Base-by-base conservation (phyloP, 2,888 invertebrate genomes). In the Athripsodes cinereus region DNA sequence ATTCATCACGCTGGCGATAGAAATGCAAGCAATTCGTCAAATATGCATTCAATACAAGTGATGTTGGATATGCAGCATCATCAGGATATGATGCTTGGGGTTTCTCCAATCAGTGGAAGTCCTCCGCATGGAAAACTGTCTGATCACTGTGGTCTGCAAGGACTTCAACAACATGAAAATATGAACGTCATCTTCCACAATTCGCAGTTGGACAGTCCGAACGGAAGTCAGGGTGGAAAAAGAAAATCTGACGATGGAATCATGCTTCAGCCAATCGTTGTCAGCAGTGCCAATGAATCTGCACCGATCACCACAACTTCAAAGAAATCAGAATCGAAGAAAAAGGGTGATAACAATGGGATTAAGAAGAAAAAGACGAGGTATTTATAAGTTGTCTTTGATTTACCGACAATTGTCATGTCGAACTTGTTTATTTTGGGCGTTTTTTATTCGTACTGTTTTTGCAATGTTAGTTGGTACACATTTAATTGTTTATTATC, bases 331-430 rank as follows among this genome's bases (percentile, higher is more conserved):
- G 89, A 88, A 68, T 87, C 85, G 56, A 87, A 87, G 72, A 90
- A 92, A 74, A 91, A 91, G 72, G 83, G 81, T 66, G 90, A 90
- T 70, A 90, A 88, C 67, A 91, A 89, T 70, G 90, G 90, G 51
- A 89, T 91, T 35, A 93, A 93, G 72, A 93, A 93, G 76, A 93
- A 93, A 75, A 93, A 93, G 77, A 93, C 93, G 55, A 89, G 93
- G 93, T 92, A 72, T n/a, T n/a, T n/a, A n/a, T n/a, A n/a, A n/a
- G n/a, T n/a, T n/a, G n/a, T n/a, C n/a, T n/a, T n/a, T n/a, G n/a
- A n/a, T n/a, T n/a, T n/a, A n/a, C n/a, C n/a, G n/a, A n/a, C n/a
- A n/a, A n/a, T n/a, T n/a, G n/a, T n/a, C n/a, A n/a, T n/a, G n/a
- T n/a, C n/a, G n/a, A n/a, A n/a, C n/a, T n/a, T n/a, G n/a, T n/a